Evolutionary conservation across 2,797 vertebrate species (phyloP).

Genomic region (Cynopterus sphinx): DNA sequence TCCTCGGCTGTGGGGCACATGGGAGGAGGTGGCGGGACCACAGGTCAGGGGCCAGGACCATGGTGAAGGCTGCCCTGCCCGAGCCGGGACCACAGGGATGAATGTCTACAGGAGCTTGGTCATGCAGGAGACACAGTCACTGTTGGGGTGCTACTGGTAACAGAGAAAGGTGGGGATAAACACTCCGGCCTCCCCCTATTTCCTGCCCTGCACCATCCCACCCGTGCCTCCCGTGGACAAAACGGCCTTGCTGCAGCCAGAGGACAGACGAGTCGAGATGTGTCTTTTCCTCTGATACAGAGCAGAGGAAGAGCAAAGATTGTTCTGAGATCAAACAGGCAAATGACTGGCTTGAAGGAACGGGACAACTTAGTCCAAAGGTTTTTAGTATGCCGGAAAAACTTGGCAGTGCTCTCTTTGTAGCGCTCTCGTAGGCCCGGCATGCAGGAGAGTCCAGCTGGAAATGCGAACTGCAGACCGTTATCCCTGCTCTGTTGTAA

Average conservation of each 20-base stretch:
- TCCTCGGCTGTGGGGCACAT: neutral
- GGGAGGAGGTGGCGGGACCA: fast-evolving
- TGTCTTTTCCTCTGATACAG: neutral
- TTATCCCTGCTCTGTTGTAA: neutral
- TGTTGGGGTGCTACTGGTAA: neutral
- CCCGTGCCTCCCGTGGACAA: neutral
- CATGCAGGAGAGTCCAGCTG: neutral
- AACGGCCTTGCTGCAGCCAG: neutral
- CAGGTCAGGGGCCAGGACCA: neutral
- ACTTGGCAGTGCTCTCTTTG: neutral
- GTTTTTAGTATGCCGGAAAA: neutral
- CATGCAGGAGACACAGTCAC: neutral
- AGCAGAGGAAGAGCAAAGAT: neutral
- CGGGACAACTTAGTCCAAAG: neutral
- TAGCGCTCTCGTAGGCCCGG: neutral
- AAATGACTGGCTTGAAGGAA: neutral
- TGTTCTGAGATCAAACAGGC: neutral
- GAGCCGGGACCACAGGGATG: fast-evolving
- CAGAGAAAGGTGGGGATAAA: too few relatives aligned
- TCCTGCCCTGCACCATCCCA: neutral
- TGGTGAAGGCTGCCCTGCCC: fast-evolving
- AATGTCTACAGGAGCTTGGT: neutral
- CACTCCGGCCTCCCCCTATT: neutral
- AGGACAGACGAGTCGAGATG: neutral
- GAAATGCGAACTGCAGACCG: neutral